Conservation (phyloP, 2,797 vertebrate genomes). For the Acanthurus leucopareius region DNA sequence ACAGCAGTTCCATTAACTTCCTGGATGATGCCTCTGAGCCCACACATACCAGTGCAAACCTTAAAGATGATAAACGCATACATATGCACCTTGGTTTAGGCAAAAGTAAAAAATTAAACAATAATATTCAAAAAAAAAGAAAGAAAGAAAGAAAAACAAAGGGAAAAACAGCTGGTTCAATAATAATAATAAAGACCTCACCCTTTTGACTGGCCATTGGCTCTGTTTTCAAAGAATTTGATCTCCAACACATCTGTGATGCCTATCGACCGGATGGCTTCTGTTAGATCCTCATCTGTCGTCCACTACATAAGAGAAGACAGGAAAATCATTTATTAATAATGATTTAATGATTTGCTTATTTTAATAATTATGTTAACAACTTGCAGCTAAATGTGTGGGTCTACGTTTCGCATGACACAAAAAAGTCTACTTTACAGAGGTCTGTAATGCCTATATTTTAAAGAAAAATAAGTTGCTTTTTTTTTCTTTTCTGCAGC, state of each 20-base stretch:
- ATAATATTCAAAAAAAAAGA: no score
- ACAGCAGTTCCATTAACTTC: slow-evolving; percentile 96
- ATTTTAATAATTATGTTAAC: not conserved
- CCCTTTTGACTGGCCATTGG: slow-evolving; percentile 99
- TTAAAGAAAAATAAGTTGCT: no score
- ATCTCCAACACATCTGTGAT: slow-evolving; percentile 98
- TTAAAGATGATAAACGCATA: slow-evolving; percentile 60
- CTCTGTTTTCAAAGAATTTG: slow-evolving; percentile 99
- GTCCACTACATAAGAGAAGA: slow-evolving; percentile 91
- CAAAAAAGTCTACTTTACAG: not conserved
- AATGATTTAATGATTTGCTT: not conserved
- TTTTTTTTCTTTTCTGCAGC: no score
- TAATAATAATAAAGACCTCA: slow-evolving; percentile 73
- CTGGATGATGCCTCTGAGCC: slow-evolving; percentile 97
- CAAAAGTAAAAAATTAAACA: not conserved
- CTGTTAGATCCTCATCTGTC: slow-evolving; percentile 98
- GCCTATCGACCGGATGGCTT: slow-evolving; percentile 96
- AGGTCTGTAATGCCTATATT: no score
- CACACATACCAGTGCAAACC: slow-evolving; percentile 98
- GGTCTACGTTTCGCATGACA: not conserved
- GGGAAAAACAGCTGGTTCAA: no score
- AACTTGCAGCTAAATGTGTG: not conserved
- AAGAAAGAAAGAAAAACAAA: no score
- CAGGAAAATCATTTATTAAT: not conserved
- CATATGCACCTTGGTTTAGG: not conserved